A percentile compares a stretch with the other conserved stretches of the same genome.
Conservation (phyloP, 2,888 invertebrate species). For the Cynaeus angustus region DNA sequence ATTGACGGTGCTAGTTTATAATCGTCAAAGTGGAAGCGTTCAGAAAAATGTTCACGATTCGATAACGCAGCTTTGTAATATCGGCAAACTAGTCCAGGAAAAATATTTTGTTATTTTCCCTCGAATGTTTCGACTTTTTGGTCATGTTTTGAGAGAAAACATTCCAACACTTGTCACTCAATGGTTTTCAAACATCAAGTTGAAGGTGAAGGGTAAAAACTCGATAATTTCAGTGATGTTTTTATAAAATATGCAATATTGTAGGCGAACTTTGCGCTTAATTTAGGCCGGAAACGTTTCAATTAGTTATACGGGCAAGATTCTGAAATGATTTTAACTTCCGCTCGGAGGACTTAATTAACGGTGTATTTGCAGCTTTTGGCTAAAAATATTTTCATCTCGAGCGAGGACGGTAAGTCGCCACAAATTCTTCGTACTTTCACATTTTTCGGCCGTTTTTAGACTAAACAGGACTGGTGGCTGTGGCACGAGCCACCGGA, state of each 20-base stretch:
- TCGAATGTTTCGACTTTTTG: conserved; percentile 11
- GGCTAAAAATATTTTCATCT: conserved; percentile 18
- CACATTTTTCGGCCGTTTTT: no score
- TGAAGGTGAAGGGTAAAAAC: conserved; percentile 36
- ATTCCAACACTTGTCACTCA: not conserved
- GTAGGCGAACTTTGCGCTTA: conserved; percentile 19
- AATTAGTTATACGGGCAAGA: conserved; percentile 32
- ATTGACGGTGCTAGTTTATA: conserved; percentile 26
- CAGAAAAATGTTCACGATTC: conserved; percentile 24
- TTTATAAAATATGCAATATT: conserved; percentile 26
- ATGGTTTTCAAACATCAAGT: conserved; percentile 1
- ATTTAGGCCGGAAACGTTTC: conserved; percentile 40
- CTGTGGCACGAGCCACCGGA: conserved; percentile 23
- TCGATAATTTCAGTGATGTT: conserved; percentile 26
- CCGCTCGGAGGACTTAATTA: conserved; percentile 27
- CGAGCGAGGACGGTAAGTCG: no score
- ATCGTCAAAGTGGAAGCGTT: not conserved
- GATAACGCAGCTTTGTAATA: conserved; percentile 17
- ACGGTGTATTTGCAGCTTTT: conserved; percentile 31
- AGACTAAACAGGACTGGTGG: no score
- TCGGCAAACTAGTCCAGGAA: no score
- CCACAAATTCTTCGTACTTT: not conserved
- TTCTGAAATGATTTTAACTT: conserved; percentile 35
- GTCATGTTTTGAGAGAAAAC: conserved; percentile 32
- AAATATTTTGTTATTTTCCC: not conserved